Conservation (phyloP, 2,888 invertebrate species). For the Apamea epomidion region DNA sequence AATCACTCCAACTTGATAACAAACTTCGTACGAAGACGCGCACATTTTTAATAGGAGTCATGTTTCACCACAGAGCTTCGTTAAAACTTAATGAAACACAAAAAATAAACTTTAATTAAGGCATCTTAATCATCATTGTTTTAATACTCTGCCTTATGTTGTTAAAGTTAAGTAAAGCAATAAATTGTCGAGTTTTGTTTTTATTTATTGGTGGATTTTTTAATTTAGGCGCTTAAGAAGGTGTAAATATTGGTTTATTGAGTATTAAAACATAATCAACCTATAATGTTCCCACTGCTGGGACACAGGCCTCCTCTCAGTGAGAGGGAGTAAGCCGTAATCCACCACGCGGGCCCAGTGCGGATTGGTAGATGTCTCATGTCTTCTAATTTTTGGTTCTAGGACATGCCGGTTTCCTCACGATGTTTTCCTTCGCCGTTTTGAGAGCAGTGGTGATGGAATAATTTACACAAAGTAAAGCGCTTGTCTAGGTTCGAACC, state of each 20-base stretch:
- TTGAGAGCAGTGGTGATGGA: too few relatives aligned
- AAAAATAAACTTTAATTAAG: conserved; percentile 65
- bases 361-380: too few relatives aligned
- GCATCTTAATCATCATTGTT: conserved; percentile 64
- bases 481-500: too few relatives aligned
- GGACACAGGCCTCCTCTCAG: too few relatives aligned
- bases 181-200: conserved; percentile 46
- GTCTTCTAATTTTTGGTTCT: too few relatives aligned
- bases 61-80: conserved; percentile 61
- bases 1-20: conserved; percentile 42
- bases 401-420: too few relatives aligned
- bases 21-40: conserved; percentile 36
- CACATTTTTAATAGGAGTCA: conserved; percentile 62
- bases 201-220: conserved; percentile 45
- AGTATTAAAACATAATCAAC: not conserved
- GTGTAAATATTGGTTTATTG: not conserved
- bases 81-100: conserved; percentile 68
- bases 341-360: too few relatives aligned
- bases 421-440: too few relatives aligned
- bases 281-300: too few relatives aligned
- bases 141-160: conserved; percentile 54
- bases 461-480: too few relatives aligned
- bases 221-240: conserved; percentile 1
- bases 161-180: conserved; percentile 39
- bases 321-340: too few relatives aligned